phyloP scores from a whole-genome alignment of 2,888 invertebrate species.

The Coleophora deauratella region DNA sequence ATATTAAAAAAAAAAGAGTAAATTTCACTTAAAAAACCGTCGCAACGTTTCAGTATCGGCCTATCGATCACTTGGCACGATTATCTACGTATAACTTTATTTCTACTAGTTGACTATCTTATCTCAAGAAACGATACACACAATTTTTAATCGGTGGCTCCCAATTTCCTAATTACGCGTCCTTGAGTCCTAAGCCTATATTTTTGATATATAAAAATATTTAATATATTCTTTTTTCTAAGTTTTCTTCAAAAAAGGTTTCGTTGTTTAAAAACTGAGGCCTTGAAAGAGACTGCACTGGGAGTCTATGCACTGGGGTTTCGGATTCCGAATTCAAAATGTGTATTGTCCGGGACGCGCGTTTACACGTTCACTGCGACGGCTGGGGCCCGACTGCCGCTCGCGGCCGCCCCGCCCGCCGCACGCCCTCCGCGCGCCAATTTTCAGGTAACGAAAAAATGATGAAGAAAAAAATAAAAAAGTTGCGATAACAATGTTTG shows the following conservation, averaged over 20 bases:
- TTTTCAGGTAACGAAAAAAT: conserved; percentile 39
- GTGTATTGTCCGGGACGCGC: conserved; percentile 8
- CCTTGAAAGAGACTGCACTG: conserved; percentile 20
- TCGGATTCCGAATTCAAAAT: conserved; percentile 13
- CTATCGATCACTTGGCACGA: conserved; percentile 53
- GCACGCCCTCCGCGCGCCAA: conserved; percentile 35
- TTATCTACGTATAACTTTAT: conserved; percentile 32
- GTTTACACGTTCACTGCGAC: conserved; percentile 35
- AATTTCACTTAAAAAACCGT: conserved; percentile 33
- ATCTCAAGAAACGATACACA: conserved; percentile 31
- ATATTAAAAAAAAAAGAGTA: conserved; percentile 28
- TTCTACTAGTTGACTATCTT: conserved; percentile 34
- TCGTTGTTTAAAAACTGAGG: conserved; percentile 22
- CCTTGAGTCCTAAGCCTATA: no score
- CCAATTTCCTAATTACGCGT: conserved; percentile 35
- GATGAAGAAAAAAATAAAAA: no score
- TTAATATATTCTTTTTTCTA: background rate
- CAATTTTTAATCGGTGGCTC: conserved; percentile 30
- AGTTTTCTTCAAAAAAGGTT: background rate
- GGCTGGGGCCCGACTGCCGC: conserved; percentile 55
- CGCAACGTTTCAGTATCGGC: conserved; percentile 23
- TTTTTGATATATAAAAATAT: background rate
- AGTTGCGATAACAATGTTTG: conserved; percentile 15
- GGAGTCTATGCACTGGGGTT: conserved; percentile 1
- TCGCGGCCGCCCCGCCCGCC: conserved; percentile 42